Percentiles rank a stretch among this genome's conserved stretches.
Conservation (phyloP, 2,797 vertebrate genomes). For the Megalops cyprinoides region DNA sequence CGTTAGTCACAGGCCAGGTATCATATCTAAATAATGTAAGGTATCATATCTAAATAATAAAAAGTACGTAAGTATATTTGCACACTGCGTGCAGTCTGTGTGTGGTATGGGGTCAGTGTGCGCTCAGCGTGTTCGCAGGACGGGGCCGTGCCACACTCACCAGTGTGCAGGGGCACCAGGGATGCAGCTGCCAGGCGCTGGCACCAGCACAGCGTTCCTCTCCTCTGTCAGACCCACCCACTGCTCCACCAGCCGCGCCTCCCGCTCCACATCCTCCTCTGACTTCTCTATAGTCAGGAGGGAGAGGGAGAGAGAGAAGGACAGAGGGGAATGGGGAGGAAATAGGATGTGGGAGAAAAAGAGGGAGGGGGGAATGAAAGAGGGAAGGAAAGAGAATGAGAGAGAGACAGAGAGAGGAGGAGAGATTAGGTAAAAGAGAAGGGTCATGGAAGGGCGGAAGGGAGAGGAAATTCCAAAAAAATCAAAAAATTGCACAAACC, state of each 20-base stretch:
- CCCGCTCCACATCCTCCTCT: conserved; percentile 90
- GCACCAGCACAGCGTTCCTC: conserved; percentile 93
- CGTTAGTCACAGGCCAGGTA: background rate
- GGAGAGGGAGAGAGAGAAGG: background rate
- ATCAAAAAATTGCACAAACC: background rate
- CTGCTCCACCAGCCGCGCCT: conserved; percentile 93
- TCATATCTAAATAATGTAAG: too few relatives aligned
- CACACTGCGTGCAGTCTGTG: background rate
- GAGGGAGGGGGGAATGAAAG: background rate
- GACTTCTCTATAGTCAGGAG: conserved; percentile 80
- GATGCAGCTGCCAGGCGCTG: conserved; percentile 90
- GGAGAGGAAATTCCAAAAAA: background rate
- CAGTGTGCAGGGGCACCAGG: conserved; percentile 87
- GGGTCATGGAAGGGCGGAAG: background rate
- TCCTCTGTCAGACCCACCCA: conserved; percentile 98
- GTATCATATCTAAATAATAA: too few relatives aligned
- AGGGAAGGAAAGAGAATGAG: background rate
- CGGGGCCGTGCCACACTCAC: background rate
- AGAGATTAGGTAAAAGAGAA: background rate
- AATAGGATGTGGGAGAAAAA: background rate
- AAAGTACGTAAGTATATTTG: background rate
- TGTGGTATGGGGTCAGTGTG: background rate
- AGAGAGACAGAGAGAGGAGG: background rate
- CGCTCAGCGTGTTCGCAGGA: too few relatives aligned
- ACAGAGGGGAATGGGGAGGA: too few relatives aligned